A percentile compares a stretch with the other conserved stretches of the same genome.
These are phyloP conservation scores for Drosophila nigrodunni DNA, from an alignment of 1,140 invertebrate species.

Conservation along the genomic window DNA sequence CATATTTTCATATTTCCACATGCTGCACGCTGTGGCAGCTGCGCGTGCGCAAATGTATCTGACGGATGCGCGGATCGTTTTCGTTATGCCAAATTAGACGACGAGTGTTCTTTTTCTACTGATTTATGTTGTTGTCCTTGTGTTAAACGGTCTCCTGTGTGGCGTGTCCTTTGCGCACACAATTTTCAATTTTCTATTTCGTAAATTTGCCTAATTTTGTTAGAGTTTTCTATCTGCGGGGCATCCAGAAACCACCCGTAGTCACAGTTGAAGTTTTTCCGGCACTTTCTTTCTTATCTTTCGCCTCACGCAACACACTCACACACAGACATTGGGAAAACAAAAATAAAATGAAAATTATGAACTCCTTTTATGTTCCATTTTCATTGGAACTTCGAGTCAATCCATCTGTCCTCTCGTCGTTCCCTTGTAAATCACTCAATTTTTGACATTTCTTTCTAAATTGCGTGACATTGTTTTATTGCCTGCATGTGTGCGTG, in stretches of 20 bases:
- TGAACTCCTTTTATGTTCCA: conserved; percentile 70
- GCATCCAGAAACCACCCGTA: conserved; percentile 18
- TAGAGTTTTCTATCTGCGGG: conserved; percentile 20
- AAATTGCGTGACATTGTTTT: conserved; percentile 84
- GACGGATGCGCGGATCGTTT: conserved; percentile 64
- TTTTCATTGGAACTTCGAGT: conserved; percentile 62
- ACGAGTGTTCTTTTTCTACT: conserved; percentile 32
- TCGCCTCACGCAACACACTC: conserved; percentile 35
- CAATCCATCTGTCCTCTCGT: conserved; percentile 37
- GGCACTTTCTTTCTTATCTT: conserved; percentile 60
- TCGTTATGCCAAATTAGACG: conserved; percentile 76
- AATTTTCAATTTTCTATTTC: conserved; percentile 35
- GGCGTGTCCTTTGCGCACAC: conserved; percentile 50
- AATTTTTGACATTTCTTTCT: conserved; percentile 80
- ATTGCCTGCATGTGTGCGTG: conserved; percentile 47
- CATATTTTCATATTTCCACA: conserved; percentile 54
- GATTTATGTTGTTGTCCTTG: conserved; percentile 71
- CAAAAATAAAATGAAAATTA: conserved; percentile 50
- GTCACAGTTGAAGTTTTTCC: conserved; percentile 29
- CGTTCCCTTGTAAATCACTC: conserved; percentile 80
- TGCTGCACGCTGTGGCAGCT: conserved; percentile 41
- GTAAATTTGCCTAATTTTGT: conserved; percentile 73
- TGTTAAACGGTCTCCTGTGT: conserved; percentile 27
- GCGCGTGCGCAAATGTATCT: conserved; percentile 75
- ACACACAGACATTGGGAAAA: not conserved